A percentile compares a stretch with the other conserved stretches of the same genome.
Conservation (phyloP, 2,888 invertebrate genomes). For the Caenorhabditis wallacei region DNA sequence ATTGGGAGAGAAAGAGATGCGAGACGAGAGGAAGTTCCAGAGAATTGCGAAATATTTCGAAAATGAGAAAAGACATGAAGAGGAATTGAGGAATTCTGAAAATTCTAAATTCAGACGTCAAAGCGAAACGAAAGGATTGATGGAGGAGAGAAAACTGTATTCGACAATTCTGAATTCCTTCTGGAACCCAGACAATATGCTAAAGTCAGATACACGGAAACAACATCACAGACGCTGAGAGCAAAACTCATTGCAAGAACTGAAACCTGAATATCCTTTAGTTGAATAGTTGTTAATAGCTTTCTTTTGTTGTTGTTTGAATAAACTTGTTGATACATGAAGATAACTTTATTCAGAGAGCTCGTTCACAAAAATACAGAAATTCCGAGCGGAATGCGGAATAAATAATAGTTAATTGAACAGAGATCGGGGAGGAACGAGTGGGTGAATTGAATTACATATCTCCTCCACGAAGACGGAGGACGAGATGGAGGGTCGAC, state of each 20-base stretch:
- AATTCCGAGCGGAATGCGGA: constrained; percentile 30
- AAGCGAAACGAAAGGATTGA: constrained; percentile 90
- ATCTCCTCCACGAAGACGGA: constrained; percentile 71
- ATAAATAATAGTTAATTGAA: constrained; percentile 51
- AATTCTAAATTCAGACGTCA: too few species aligned
- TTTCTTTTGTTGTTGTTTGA: constrained; percentile 30
- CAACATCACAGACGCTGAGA: constrained; percentile 83
- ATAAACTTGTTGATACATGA: constrained; percentile 5
- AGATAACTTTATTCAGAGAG: constrained; percentile 54
- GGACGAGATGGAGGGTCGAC: constrained; percentile 71
- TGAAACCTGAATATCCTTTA: too few species aligned
- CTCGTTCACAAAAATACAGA: constrained; percentile 59
- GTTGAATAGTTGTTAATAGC: constrained; percentile 9
- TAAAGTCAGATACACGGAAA: constrained; percentile 84
- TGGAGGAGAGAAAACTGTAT: constrained; percentile 90
- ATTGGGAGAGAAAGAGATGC: too few species aligned
- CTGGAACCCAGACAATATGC: constrained; percentile 90
- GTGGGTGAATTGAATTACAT: constrained; percentile 50
- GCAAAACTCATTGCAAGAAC: constrained; percentile 35
- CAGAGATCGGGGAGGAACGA: constrained; percentile 54
- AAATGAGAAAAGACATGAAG: too few species aligned
- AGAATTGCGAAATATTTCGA: too few species aligned
- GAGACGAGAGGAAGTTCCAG: too few species aligned
- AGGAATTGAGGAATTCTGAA: too few species aligned
- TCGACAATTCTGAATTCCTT: constrained; percentile 85